Percentiles rank a stretch among this genome's conserved stretches.
Conservation (phyloP, 2,888 invertebrate genomes). For the Mythimna pallens region DNA sequence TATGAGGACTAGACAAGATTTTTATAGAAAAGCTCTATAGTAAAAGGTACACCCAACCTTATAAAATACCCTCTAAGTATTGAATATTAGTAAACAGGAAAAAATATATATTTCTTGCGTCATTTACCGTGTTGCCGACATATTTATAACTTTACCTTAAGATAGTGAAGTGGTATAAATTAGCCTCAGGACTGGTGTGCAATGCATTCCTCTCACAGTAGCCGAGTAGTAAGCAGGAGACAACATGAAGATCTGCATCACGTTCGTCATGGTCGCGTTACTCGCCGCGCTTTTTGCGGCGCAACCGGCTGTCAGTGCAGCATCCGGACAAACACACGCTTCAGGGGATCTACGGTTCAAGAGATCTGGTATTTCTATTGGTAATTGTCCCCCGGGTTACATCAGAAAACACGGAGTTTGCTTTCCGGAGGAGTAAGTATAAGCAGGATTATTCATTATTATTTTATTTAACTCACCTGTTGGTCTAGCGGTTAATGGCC, state of each 20-base stretch:
- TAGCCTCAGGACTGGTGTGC: background rate
- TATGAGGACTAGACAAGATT: too few relatives aligned
- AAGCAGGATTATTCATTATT: too few relatives aligned
- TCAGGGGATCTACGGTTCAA: background rate
- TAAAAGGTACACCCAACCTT: too few relatives aligned
- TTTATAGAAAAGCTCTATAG: too few relatives aligned
- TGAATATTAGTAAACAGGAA: background rate
- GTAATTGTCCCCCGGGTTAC: too few relatives aligned
- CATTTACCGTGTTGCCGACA: background rate
- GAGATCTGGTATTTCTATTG: background rate
- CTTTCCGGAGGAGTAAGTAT: too few relatives aligned
- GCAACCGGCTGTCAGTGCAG: background rate
- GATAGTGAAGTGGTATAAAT: background rate
- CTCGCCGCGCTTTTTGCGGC: background rate
- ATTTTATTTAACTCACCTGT: too few relatives aligned
- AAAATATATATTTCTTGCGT: background rate
- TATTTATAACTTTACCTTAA: background rate
- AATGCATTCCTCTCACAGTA: background rate
- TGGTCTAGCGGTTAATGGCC: too few relatives aligned
- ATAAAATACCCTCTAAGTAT: too few relatives aligned
- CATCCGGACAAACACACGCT: background rate
- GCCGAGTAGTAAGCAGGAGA: too few relatives aligned
- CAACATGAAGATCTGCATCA: constrained; percentile 6
- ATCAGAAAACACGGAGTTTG: too few relatives aligned
- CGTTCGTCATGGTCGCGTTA: background rate